Conservation (phyloP, 2,797 vertebrate species). For the Ciconia nigra region DNA sequence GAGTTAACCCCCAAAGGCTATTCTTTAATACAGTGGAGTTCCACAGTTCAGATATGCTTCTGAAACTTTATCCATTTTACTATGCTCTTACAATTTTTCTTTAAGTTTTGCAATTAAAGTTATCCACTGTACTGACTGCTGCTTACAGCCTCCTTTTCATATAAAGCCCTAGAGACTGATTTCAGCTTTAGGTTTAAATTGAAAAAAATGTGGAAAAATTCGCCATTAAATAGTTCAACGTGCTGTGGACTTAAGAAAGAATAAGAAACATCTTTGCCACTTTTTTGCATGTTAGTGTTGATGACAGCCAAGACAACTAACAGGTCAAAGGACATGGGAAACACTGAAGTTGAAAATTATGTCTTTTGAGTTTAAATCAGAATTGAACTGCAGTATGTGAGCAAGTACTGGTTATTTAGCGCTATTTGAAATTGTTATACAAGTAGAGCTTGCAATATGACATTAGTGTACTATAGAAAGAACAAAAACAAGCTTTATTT, state of each 20-base stretch:
- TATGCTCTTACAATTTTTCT: neutral
- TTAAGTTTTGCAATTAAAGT: neutral
- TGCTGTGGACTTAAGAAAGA: neutral
- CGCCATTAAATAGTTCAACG: neutral
- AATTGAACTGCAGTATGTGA: neutral
- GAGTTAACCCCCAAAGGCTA: slow-evolving; percentile 1
- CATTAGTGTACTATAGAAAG: neutral
- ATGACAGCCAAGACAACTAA: neutral
- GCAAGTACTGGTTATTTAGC: neutral
- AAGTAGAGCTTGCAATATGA: neutral
- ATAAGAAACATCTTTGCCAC: neutral
- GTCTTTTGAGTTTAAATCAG: neutral
- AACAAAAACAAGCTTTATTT: neutral
- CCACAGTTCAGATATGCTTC: neutral
- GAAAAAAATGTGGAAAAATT: neutral
- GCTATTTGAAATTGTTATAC: neutral
- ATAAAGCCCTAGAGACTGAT: neutral
- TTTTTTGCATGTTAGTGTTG: neutral
- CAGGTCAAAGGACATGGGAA: neutral
- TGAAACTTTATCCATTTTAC: slow-evolving; percentile 23
- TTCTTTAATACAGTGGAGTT: neutral
- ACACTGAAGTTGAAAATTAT: neutral
- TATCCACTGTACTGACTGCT: neutral
- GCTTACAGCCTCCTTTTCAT: neutral
- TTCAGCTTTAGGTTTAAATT: neutral